Base-by-base conservation (phyloP, 2,113 vertebrate species). In the Osmerus mordax region DNA sequence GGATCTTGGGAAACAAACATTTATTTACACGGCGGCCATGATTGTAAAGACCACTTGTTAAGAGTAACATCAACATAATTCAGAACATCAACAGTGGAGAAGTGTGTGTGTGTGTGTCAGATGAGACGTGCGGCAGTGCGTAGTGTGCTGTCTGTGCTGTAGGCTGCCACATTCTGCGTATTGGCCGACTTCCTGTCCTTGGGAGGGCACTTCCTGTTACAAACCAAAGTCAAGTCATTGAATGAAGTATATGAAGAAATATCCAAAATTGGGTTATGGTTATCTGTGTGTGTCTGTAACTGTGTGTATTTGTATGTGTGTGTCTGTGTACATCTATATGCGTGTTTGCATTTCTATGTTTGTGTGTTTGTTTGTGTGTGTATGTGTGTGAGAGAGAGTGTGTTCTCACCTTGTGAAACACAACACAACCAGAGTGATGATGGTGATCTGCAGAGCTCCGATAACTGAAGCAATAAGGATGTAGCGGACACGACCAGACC, bases 401-500 rank as follows among this genome's bases (percentile, higher is more conserved):
- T 59, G 53, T 60, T 74, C 84, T 82, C 88, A 98, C 97, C 97
- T 95, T 85, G 96, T 98, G 89, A 99, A 98, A 89, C 97, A 99
- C 83, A 99, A 95, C 88, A 99, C 96, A 89, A 99, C 97, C 87
- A 99, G 94, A 61, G 95, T 97, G 92, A 99, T 98, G 91, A 99
- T 96, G 76, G 97, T 96, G 85, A 99, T 97, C 94, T 99, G 97
- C 81, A 99, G 93, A 0, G 97, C 97, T 86, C 97, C 97, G 70
- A 99, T 98, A 90, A 99, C 96, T 72, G 97, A 97, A 76, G 97
- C 97, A 67, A 99, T 99, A 90, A 99, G 93, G 86, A 99, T 96
- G 54, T 99, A 99, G 84, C 97, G 97, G 86, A 97, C 95, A 72
- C 96, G 94, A 51, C 97, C 97, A 2, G 97, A 96, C 53, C 97